Evolutionary conservation across 2,888 invertebrate genomes (phyloP), one percentile per base, ranked within the genome.

Genomic region (Beris morrisii): DNA sequence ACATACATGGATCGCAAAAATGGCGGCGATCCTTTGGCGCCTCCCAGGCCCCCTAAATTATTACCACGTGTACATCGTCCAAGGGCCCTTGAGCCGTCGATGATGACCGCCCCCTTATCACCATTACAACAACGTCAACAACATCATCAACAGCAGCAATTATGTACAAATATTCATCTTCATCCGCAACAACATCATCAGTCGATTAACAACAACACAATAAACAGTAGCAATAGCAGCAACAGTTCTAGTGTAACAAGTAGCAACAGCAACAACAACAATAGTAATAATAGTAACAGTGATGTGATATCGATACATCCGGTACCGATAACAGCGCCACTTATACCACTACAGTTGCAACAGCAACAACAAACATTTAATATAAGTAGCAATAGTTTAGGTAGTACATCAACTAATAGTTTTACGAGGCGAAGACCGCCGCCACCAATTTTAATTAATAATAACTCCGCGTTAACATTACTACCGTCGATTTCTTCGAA

Each of bases 11-110:
- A 88, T 85, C 86, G 87, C 85, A 88, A 79, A 76, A 81, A 89
- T 88, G 88, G 88, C 87, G 88, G 88, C 86, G 80, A 81, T 80
- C 87, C 85, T 85, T 86, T 86, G 86, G 86, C 86, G 86, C 87
- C 87, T 85, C 87, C 87, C 83, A 85, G 87, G 85, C 87, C 87
- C 84, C 86, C 87, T 82, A 87, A 87, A 84, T 84, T 86, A 82
- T 84, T 86, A 85, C 87, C 88, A 83, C 87, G 87, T 83, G 85
- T 85, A 79, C 85, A 86, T 85, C 82, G 85, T 77, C 79, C 80
- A 73, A 77, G 79, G 85, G 82, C 84, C 82, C 82, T 83, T 73
- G 86, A 87, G 85, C 82, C 83, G 79, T 78, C 80, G 76, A 81
- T 81, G 78, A 83, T 83, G 82, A 82, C 79, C 78, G 79, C 76